Conservation (phyloP, 2,888 invertebrate genomes). For the Drosophila cyrtoloma region DNA sequence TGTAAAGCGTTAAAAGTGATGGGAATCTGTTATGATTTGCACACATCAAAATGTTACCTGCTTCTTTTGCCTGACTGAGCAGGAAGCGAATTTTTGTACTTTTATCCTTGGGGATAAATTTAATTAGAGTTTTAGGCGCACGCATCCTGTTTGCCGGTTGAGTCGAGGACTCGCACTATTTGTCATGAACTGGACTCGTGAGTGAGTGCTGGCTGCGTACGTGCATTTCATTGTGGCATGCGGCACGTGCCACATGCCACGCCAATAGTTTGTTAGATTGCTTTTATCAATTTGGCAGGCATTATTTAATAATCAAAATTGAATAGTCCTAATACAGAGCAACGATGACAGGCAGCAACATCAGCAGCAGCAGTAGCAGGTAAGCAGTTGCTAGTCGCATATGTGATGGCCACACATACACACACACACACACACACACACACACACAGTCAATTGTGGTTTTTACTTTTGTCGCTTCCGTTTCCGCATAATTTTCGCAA, state of each 20-base stretch:
- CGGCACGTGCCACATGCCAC: conserved; percentile 61
- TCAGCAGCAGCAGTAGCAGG: conserved; percentile 45
- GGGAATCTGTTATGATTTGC: conserved; percentile 73
- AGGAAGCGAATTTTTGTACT: conserved; percentile 48
- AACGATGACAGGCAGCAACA: conserved; percentile 55
- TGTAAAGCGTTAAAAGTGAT: conserved; percentile 75
- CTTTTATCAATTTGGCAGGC: conserved; percentile 61
- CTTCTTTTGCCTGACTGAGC: conserved; percentile 32
- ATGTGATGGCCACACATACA: conserved; percentile 42
- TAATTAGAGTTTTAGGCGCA: conserved; percentile 59
- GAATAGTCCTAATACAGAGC: conserved; percentile 75
- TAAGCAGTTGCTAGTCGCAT: conserved; percentile 33
- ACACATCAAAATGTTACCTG: conserved; percentile 30
- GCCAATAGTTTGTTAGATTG: conserved; percentile 47
- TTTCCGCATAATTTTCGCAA: conserved; percentile 79
- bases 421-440: conserved; percentile 8
- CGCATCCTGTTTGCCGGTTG: conserved; percentile 38
- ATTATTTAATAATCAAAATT: conserved; percentile 83
- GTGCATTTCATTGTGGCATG: conserved; percentile 56
- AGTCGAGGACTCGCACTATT: conserved; percentile 65
- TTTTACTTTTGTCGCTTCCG: conserved; percentile 83
- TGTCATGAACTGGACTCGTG: conserved; percentile 35
- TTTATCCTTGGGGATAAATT: conserved; percentile 41
- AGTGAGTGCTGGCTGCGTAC: conserved; percentile 12
- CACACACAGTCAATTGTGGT: conserved; percentile 79